Evolutionary conservation across 2,888 invertebrate genomes (phyloP), one percentile per base, ranked within the genome.

Genomic region (Caenorhabditis doughertyi): DNA sequence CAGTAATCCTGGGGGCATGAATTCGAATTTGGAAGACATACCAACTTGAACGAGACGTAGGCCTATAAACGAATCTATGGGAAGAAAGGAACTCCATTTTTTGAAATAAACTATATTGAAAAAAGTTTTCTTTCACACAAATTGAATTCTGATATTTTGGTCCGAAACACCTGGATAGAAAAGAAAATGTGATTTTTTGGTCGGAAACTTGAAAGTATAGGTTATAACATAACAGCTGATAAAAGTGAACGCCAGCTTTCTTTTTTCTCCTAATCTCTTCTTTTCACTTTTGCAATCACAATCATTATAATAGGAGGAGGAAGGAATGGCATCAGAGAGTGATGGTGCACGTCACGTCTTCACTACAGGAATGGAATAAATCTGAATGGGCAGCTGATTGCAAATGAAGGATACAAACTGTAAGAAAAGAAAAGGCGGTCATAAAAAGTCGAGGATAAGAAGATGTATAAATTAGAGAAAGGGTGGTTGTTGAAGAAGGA

Each of bases 391-490:
- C 76, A 76, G 67, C 76, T 76, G 76, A 76, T 76, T 76, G 76
- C 60, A 67, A 76, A 58, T 73, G 73, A 21, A 42, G 71, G 32
- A 60, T 56, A 56, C 47, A 74, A 74, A 74, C 65, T 67, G 58
- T 65, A 67, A 76, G 58, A 58, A 47, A 35, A 60, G 49, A 49
- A 47, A 35, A 60, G 49, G 58, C 67, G 76, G 76, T 21, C 67
- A 76, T 68, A 76, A 76, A 76, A 76, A 76, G 65, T 47, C 44
- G 47, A 58, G 60, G 51, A 67, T 58, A 67, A 67, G 73, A 58
- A 60, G 72, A 79, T 72, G 79, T 79, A 79, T 79, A 79, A 79
- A 79, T 79, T 79, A 79, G 72, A 65, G 64, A 70, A 49, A 16
- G 60, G 51, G 23, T 21, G 23, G 44, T 9, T 64, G 55, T 56